Base-by-base conservation (phyloP, 2,888 invertebrate species). In the Cataglyphis albicans region DNA sequence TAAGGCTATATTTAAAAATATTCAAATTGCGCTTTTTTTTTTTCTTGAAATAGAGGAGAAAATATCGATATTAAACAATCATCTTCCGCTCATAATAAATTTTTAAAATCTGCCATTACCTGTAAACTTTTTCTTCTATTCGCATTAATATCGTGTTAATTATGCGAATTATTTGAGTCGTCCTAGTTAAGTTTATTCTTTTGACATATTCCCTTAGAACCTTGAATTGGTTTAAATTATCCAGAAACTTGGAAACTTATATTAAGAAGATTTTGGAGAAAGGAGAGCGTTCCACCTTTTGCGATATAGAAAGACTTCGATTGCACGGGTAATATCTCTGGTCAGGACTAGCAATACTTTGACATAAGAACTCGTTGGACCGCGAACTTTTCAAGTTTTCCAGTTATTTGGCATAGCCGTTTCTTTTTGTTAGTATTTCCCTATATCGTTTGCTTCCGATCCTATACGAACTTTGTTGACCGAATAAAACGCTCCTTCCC, bases 361-460 rank as follows among this genome's bases (percentile, higher is more conserved):
- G 59, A 32, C 35, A 61, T 12, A 59, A 70, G 44, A 57, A 59
- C 2, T 7, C 25, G 15, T 41, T 57, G 44, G n/a, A 59, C 59
- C 44, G 44, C 32, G 0, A 7, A 70, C 78, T 70, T 80, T 78
- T 12, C 25, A 59, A 78, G 68, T 78, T 78, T 78, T 18, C 78
- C 35, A 70, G 78, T 80, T 80, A 80, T 80, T 80, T 44, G 59
- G 18, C 48, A 18, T 70, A 35, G 67, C 25, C 38, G 18, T 59
- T 78, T 70, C 59, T 70, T 59, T 61, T 68, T 21, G 32, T 78
- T 80, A 61, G 25, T 5, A 61, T 80, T 80, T 29, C 35, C 59
- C 25, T 35, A 35, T 48, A 2, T 5, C 44, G 12, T 41, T 67
- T 76, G n/a, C 59, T 35, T 68, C 12, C 70, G 70, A 59, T 59